Evolutionary conservation across 2,888 invertebrate genomes (phyloP), one percentile per base, ranked within the genome.

Genomic region (Troilus luridus): DNA sequence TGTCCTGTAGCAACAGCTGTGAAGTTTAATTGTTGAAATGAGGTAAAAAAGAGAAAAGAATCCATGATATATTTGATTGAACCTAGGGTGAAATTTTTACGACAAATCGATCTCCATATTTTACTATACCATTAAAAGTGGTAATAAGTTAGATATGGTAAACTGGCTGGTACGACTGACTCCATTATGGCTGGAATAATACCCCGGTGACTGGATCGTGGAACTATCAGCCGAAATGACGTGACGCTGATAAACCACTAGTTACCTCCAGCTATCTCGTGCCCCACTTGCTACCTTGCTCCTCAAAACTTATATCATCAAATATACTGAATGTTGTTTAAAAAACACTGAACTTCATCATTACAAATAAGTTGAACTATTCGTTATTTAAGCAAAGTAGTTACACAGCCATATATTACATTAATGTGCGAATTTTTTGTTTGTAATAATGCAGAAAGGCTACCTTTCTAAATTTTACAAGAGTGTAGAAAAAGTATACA

Each of bases 191-290:
- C 8, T 19, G 72, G 72, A 41, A 77, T 77, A 77, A 41, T 77
- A 5, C 72, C 19, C 27, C 14, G 7, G 72, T 27, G 72, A 24
- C 27, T 77, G 17, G 72, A 77, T 27, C 27, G 19, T 41, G 72
- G 41, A 8, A 19, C 67, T 67, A 77, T 72, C 27, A 72, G 27
- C 7, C 72, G 10, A 7, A 24, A 24, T 77, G 72, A 77, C 72
- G 72, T 77, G 72, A 77, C 41, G 27, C 72, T 77, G 72, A 77
- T 77, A 77, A 77, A 67, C 67, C 72, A 5, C 72, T 17, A 41
- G 67, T 24, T 67, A 11, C 24, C 67, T 12, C 12, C 8, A 24
- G 41, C 72, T 77, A 77, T 77, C 72, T 77, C 72, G 8, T 41
- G 72, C 0, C 17, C 27, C 19, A 77, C 41, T 77, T 77, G 17